These are phyloP conservation scores for Chondrilla cf. caribensis DNA, from an alignment of 37 sponge, comb jelly and placozoan genomes.

Conservation along the genomic window DNA sequence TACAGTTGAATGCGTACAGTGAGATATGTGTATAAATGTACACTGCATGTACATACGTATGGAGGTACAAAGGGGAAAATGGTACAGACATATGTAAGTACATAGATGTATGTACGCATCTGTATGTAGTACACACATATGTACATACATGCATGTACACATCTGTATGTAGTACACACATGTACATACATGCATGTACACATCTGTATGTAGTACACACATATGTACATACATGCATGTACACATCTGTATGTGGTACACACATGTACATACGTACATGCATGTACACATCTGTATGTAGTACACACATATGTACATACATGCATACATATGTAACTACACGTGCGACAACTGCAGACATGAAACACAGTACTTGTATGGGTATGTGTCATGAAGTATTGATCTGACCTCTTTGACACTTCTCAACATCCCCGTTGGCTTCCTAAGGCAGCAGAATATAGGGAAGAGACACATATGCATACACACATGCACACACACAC, in stretches of 20 bases:
- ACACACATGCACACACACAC: constrained; percentile 20
- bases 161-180: too few relatives aligned
- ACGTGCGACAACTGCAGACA: too few relatives aligned
- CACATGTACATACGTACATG: neutral
- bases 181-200: neutral
- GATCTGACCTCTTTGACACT: constrained; percentile 74
- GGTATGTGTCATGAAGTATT: neutral
- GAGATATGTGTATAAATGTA: too few relatives aligned
- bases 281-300: too few relatives aligned
- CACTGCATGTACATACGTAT: too few relatives aligned
- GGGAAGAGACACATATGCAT: neutral
- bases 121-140: too few relatives aligned
- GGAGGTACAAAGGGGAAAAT: too few relatives aligned
- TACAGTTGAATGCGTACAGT: too few relatives aligned
- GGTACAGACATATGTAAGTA: too few relatives aligned
- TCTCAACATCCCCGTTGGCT: constrained; percentile 70
- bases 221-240: neutral
- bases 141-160: too few relatives aligned
- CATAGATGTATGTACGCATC: too few relatives aligned
- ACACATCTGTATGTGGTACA: neutral
- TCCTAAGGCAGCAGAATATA: constrained; percentile 29
- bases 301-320: neutral
- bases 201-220: neutral
- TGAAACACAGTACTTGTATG: neutral
- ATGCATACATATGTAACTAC: neutral